Evolutionary conservation across 2,113 vertebrate species (phyloP), one percentile per base, ranked within the genome.

Genomic region (Ctenomys sociabilis): DNA sequence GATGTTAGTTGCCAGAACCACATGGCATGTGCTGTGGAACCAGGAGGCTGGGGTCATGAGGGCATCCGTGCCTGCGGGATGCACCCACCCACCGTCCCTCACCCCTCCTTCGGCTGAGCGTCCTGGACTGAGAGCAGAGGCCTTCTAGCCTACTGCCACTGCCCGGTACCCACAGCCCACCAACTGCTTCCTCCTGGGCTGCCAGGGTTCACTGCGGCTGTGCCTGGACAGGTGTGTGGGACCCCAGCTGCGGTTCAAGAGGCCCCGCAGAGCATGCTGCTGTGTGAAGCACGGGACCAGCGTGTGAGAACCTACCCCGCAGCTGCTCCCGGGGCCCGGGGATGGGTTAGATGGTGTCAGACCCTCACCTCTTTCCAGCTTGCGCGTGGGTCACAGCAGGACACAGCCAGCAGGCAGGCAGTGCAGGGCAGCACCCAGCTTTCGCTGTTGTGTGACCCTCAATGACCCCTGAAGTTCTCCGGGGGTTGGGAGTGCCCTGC

Each of bases 391-490:
- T 59, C 49, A 10, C 0, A 1, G 72, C 3, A 57, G 68, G 72
- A 22, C 32, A 0, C 0, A 8, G 40, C 17, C 32, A 32, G 30
- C 1, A 6, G 37, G 30, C 1, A 6, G 57, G 19, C 11, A 17
- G 59, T 49, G 37, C n/a, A 0, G 57, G 8, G 9, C 0, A 14
- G 43, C 28, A 52, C 2, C 24, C 1, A 9, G 64, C 12, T 12
- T 35, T 40, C 14, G 59, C 30, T 4, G 40, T 61, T 24, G 12
- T 7, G 8, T 0, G 0, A 3, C 52, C 40, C 21, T 16, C 43
- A 40, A 17, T 1, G 11, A 0, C 2, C 26, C 10, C 61, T 19
- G 61, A 63, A 9, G 61, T 8, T 26, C 61, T 26, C 24, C 8
- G 24, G 22, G 61, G 22, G 8, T 7, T 63, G 22, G 61, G 61